Conservation (phyloP, 2,888 invertebrate genomes). For the Anthrax anthrax region DNA sequence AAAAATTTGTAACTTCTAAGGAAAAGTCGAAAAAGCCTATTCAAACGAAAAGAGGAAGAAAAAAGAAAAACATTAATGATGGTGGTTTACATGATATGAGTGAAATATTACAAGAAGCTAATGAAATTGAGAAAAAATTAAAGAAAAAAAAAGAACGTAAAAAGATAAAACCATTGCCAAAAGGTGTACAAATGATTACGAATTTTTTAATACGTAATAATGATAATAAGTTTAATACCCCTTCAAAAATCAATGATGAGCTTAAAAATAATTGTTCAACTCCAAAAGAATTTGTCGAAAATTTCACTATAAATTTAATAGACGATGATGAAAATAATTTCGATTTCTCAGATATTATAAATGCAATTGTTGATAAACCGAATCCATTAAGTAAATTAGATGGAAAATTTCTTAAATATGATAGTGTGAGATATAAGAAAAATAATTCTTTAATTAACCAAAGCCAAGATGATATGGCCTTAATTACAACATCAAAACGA, state of each 20-base stretch:
- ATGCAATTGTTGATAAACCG: constrained; percentile 34
- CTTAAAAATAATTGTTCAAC: constrained; percentile 20
- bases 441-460: not conserved
- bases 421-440: constrained; percentile 8
- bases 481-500: constrained; percentile 13
- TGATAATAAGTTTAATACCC: not conserved
- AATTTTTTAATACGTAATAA: constrained; percentile 17
- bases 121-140: constrained; percentile 21
- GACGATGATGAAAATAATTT: constrained; percentile 33
- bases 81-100: constrained; percentile 18
- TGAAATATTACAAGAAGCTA: constrained; percentile 17
- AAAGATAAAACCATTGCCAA: constrained; percentile 25
- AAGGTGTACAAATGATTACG: constrained; percentile 26
- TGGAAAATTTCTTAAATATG: constrained; percentile 23
- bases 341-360: constrained; percentile 40
- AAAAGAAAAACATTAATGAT: constrained; percentile 18
- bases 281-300: constrained; percentile 16
- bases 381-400: constrained; percentile 17
- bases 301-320: not conserved
- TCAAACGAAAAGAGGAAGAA: constrained; percentile 13
- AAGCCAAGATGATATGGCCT: constrained; percentile 18
- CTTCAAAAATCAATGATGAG: not conserved
- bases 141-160: constrained; percentile 12
- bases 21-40: constrained; percentile 34
- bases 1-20: constrained; percentile 41